A percentile compares a stretch with the other conserved stretches of the same genome.
phyloP scores from a whole-genome alignment of 2,797 vertebrate species.

The Novumbra hubbsi region DNA sequence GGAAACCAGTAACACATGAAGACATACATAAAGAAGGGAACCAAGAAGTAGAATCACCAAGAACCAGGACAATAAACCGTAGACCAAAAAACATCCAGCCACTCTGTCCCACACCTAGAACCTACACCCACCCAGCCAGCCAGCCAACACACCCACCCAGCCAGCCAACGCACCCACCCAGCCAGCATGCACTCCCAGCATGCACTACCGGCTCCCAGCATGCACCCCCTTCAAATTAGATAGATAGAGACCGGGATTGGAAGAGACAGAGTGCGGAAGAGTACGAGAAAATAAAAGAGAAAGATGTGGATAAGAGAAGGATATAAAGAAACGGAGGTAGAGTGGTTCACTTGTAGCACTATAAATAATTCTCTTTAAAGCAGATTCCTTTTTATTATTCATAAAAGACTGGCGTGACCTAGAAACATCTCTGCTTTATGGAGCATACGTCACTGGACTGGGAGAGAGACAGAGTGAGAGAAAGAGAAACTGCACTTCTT shows the following conservation, averaged over 20 bases:
- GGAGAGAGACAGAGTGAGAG: background rate
- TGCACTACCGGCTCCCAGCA: background rate
- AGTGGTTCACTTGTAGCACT: conserved; percentile 35
- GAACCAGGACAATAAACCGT: too few relatives aligned
- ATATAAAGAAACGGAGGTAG: background rate
- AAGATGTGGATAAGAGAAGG: conserved; percentile 8
- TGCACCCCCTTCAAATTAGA: background rate
- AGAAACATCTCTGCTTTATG: conserved; percentile 47
- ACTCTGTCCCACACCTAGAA: too few relatives aligned
- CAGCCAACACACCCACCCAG: too few relatives aligned
- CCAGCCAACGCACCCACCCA: too few relatives aligned
- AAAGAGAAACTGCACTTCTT: too few relatives aligned
- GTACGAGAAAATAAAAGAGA: conserved; percentile 3
- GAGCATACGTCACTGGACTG: conserved; percentile 16
- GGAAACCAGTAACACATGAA: too few relatives aligned
- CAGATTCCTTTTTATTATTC: conserved; percentile 73
- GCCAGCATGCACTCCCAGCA: too few relatives aligned
- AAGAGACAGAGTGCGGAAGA: conserved; percentile 10
- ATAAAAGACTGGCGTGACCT: conserved; percentile 71
- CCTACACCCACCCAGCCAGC: too few relatives aligned
- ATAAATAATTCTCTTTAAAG: conserved; percentile 75
- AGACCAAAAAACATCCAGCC: too few relatives aligned
- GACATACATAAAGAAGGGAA: too few relatives aligned
- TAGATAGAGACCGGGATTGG: conserved; percentile 20
- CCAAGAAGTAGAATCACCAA: too few relatives aligned